These are phyloP conservation scores for Metopolophium dirhodum DNA, from an alignment of 1,140 invertebrate genomes.

Conservation along the genomic window DNA sequence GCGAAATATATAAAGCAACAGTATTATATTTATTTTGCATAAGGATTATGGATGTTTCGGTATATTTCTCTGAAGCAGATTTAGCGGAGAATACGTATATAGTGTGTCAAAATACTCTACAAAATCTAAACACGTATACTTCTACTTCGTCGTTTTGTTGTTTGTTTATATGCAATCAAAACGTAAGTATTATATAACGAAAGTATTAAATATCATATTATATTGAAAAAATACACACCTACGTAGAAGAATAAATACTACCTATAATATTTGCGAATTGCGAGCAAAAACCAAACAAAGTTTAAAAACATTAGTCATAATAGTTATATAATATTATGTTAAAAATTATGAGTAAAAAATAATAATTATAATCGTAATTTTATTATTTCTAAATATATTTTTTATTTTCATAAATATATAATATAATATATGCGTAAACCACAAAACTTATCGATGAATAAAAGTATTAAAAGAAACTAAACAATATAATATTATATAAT, in stretches of 20 bases:
- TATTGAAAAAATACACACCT: background rate
- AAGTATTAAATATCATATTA: background rate
- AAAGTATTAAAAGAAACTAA: too few relatives aligned
- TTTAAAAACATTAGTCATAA: background rate
- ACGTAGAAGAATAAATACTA: background rate
- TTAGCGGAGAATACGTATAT: background rate
- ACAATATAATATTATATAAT: too few relatives aligned
- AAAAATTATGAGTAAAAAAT: background rate
- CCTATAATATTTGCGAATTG: too few relatives aligned
- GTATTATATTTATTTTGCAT: slow-evolving; percentile 8
- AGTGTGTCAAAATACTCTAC: background rate
- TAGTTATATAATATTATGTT: background rate
- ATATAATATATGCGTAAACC: background rate
- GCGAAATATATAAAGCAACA: background rate
- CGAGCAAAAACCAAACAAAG: background rate
- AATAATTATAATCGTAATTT: background rate
- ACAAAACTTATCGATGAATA: too few relatives aligned
- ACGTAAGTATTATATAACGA: too few relatives aligned
- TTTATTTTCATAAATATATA: background rate
- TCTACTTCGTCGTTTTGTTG: background rate
- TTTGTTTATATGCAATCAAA: background rate
- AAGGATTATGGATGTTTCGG: background rate
- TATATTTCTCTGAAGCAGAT: background rate
- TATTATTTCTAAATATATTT: background rate
- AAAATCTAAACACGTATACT: background rate